Evolutionary conservation across 2,797 vertebrate genomes (phyloP), one percentile per base, ranked within the genome.

Genomic region (Chromis chromis): DNA sequence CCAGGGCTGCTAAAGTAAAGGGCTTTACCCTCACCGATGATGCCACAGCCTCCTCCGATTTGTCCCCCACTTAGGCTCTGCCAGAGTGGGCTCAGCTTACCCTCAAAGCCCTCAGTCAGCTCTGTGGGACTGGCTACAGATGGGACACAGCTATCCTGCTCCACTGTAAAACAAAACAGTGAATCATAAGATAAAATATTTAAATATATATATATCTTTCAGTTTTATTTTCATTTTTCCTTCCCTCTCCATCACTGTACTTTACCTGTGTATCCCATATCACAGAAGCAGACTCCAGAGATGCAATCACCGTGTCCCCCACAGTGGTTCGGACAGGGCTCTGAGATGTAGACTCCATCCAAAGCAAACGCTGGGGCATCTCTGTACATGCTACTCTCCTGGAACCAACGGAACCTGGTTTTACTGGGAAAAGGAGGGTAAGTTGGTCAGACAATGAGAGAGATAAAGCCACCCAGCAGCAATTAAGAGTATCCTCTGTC

Each of bases 391-490:
- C 94, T 97, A 94, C 96, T 99, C 88, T 99, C 97, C 91, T 99
- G 98, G 90, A 99, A 97, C 98, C 98, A 99, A 22, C 98, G 97
- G 92, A 99, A 99, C 66, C 97, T 95, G 4, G 96, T 99, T 92
- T 99, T 99, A 88, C 98, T 99, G 91, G 61, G 90, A 74, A 68
- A 76, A 4, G 9, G 77, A 79, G 16, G 14, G 17, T 11, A 42
- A 46, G 17, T 25, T 3, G 1, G 27, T 50, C 22, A 40, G 3
- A 10, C 48, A 57, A 63, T 10, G 31, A 53, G 8, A 70, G 3
- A 57, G 2, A 64, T 8, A 54, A 21, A 56, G 14, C 2, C 21
- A 27, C n/a, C 46, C 31, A 44, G 19, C 8, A 36, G 4, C 52
- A 22, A 17, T 1, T 25, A 9, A 60, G 60, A 52, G 40, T 4